Evolutionary conservation across 2,113 vertebrate species (phyloP).

Genomic region (Emydura subglobosa): DNA sequence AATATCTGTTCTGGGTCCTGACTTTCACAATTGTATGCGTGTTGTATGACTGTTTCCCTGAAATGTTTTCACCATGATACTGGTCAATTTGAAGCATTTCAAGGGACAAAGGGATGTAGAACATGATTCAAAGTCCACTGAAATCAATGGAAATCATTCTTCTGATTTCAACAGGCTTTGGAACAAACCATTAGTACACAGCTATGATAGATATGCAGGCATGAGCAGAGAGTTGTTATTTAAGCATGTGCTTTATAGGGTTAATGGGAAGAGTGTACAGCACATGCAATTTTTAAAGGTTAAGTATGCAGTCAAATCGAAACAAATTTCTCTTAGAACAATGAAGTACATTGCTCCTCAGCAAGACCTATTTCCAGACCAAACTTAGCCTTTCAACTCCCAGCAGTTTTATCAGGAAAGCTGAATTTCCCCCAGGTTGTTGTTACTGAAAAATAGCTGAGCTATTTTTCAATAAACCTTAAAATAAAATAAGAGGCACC

Average conservation of each 20-base stretch:
- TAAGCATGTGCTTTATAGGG: neutral
- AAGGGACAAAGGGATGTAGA: neutral
- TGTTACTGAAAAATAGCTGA: neutral
- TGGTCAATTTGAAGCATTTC: neutral
- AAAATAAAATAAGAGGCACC: neutral
- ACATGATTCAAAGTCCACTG: conserved; percentile 9
- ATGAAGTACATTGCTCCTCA: neutral
- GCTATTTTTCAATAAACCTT: neutral
- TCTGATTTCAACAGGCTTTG: neutral
- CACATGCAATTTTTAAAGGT: neutral
- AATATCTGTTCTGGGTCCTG: neutral
- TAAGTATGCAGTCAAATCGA: neutral
- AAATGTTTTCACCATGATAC: neutral
- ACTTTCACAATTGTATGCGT: neutral
- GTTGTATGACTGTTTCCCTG: neutral
- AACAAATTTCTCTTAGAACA: neutral
- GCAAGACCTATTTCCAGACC: neutral
- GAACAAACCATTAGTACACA: neutral
- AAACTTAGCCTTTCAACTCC: neutral
- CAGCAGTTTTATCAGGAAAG: neutral
- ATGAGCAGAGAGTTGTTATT: neutral
- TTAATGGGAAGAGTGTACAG: neutral
- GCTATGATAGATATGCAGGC: neutral
- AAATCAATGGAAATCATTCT: conserved; percentile 5
- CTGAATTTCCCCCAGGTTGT: neutral